A percentile compares a stretch with the other conserved stretches of the same genome.
Evolutionary conservation across 2,888 invertebrate genomes (phyloP).

Genomic region (Ophion ellenae): DNA sequence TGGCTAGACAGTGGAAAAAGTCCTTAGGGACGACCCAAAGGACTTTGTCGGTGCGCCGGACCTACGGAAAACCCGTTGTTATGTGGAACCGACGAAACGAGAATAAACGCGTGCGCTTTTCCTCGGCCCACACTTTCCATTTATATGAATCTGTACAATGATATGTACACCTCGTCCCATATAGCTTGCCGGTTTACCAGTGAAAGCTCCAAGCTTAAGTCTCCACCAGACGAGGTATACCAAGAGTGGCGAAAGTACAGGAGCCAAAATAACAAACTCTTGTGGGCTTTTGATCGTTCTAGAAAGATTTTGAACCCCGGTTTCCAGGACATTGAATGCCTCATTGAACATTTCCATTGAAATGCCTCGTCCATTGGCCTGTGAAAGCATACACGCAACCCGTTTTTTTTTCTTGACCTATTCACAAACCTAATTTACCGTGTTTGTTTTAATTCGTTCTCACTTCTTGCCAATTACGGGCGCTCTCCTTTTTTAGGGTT

Average conservation of each 20-base stretch:
- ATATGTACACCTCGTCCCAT: slow-evolving; percentile 47
- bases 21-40: slow-evolving; percentile 45
- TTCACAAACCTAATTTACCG: too few species aligned
- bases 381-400: too few species aligned
- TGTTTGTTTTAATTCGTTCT: too few species aligned
- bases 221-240: slow-evolving; percentile 24
- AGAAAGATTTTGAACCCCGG: slow-evolving; percentile 73
- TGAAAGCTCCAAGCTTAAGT: slow-evolving; percentile 49
- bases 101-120: slow-evolving; percentile 49
- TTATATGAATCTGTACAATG: slow-evolving; percentile 78
- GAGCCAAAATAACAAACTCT: slow-evolving; percentile 56
- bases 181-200: slow-evolving; percentile 59
- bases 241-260: slow-evolving; percentile 24
- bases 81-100: slow-evolving; percentile 21
- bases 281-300: slow-evolving; percentile 67
- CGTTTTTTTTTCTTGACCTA: too few species aligned
- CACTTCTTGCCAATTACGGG: too few species aligned
- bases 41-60: slow-evolving; percentile 47
- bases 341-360: too few species aligned
- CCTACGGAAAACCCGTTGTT: not conserved
- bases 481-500: too few species aligned
- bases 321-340: slow-evolving; percentile 71
- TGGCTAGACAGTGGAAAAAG: slow-evolving; percentile 28
- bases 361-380: too few species aligned
- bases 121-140: slow-evolving; percentile 22